Percentiles rank a stretch among this genome's conserved stretches.
phyloP scores from a whole-genome alignment of 2,797 vertebrate species.

The Coreius guichenoti region DNA sequence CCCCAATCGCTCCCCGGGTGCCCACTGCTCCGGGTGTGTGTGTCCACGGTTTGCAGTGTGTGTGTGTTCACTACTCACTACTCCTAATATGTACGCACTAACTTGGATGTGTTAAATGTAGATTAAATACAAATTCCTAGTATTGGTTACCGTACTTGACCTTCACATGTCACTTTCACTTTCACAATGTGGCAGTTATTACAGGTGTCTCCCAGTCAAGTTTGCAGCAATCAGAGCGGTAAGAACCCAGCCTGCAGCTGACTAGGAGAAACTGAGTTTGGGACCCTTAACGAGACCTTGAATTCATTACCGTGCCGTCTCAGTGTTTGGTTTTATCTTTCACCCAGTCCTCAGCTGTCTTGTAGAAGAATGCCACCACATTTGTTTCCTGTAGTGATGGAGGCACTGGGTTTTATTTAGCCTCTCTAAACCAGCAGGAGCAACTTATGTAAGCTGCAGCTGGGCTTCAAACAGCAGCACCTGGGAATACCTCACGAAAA shows the following conservation, averaged over 20 bases:
- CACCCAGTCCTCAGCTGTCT: constrained; percentile 17
- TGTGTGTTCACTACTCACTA: too few relatives aligned
- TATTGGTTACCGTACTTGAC: too few relatives aligned
- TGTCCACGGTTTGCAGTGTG: too few relatives aligned
- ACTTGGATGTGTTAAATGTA: too few relatives aligned
- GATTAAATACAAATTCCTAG: too few relatives aligned
- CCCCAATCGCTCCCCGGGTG: too few relatives aligned
- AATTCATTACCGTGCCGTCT: constrained; percentile 34
- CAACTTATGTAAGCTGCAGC: constrained; percentile 21
- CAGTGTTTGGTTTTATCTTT: constrained; percentile 34
- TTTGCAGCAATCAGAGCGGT: constrained; percentile 34
- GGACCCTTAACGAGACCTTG: neutral
- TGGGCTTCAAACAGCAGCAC: constrained; percentile 17
- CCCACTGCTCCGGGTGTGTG: too few relatives aligned
- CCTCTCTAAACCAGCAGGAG: constrained; percentile 18
- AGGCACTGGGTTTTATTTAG: constrained; percentile 54
- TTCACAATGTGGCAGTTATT: constrained; percentile 24
- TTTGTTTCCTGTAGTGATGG: constrained; percentile 57
- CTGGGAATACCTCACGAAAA: constrained; percentile 10
- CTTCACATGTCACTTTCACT: too few relatives aligned
- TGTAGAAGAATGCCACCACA: constrained; percentile 36
- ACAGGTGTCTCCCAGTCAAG: constrained; percentile 26
- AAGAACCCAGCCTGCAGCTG: constrained; percentile 27
- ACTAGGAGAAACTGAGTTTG: constrained; percentile 20
- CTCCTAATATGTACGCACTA: too few relatives aligned